Evolutionary conservation across 2,888 invertebrate species (phyloP), one percentile per base, ranked within the genome.

Genomic region (Pteria penguin): DNA sequence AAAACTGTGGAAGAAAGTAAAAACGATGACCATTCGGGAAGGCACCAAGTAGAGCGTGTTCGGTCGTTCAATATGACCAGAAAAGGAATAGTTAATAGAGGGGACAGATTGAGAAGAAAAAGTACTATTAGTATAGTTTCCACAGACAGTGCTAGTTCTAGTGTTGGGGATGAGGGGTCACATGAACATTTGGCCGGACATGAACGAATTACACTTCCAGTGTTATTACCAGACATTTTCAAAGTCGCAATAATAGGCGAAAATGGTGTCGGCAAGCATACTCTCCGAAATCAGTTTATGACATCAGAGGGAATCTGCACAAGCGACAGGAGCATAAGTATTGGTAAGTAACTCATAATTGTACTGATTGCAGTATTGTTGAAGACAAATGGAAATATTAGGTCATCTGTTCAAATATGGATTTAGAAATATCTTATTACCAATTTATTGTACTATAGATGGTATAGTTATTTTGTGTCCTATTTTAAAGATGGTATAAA

Each of bases 101-200:
- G 65, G 26, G 65, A 65, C 45, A 65, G 45, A 65, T 27, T 65
- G 4, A 33, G 65, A 33, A 65, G 65, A 65, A 65, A 65, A 45
- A 65, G 65, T 26, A 65, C 33, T 18, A 22, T 65, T 24, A 65
- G 65, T 45, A 36, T 65, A 27, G 33, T 36, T 24, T 36, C 65
- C n/a, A 65, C 32, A 14, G 32, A 32, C 36, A 65, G 65, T 26
- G 27, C 32, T 18, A 27, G 36, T 5, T 36, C 33, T 22, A 65
- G 36, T 18, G 26, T 45, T 0, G 27, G 65, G 2, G 33, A 36
- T 11, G 33, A 65, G 2, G 65, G 36, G 33, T 36, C 22, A 8
- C 36, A 36, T 26, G 24, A 32, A 14, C 14, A 36, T 3, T 22
- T 36, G 24, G 36, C 36, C 11, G 65, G 36, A 27, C 36, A 36